Percentiles rank a stretch among this genome's conserved stretches.
These are phyloP conservation scores for Axis porcinus DNA, from an alignment of 2,113 vertebrate species.

Conservation along the genomic window DNA sequence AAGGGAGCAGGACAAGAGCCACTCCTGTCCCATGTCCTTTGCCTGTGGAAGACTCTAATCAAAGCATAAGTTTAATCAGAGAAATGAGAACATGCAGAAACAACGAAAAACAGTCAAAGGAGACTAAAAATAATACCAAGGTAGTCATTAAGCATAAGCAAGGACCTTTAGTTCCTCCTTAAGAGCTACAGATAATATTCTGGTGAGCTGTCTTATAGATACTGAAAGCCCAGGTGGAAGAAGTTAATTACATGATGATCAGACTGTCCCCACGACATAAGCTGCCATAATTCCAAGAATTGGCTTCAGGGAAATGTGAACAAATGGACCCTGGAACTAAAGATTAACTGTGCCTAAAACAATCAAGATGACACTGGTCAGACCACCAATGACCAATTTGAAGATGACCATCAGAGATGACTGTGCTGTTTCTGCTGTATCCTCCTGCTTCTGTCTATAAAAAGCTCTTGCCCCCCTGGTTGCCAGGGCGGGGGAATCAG, in stretches of 20 bases:
- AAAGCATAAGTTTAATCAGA: background rate
- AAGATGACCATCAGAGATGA: background rate
- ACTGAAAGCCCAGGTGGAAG: background rate
- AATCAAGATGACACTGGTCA: background rate
- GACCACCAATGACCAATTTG: background rate
- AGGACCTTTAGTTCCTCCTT: background rate
- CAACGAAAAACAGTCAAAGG: background rate
- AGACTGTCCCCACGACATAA: background rate
- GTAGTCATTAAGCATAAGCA: background rate
- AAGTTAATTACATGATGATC: background rate
- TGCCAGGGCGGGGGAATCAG: rapidly evolving
- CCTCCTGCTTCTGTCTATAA: background rate
- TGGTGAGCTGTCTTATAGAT: background rate
- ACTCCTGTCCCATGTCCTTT: background rate
- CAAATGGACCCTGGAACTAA: background rate
- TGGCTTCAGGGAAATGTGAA: background rate
- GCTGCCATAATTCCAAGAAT: background rate
- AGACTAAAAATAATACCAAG: background rate
- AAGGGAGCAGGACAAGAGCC: background rate
- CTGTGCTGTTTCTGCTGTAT: background rate
- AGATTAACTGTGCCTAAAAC: background rate
- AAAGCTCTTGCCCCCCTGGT: background rate
- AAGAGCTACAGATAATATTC: background rate
- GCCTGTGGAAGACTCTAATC: background rate
- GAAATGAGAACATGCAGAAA: background rate